A percentile compares a stretch with the other conserved stretches of the same genome.
Evolutionary conservation across 2,113 vertebrate genomes (phyloP).

Genomic region (Ceratotherium simum): DNA sequence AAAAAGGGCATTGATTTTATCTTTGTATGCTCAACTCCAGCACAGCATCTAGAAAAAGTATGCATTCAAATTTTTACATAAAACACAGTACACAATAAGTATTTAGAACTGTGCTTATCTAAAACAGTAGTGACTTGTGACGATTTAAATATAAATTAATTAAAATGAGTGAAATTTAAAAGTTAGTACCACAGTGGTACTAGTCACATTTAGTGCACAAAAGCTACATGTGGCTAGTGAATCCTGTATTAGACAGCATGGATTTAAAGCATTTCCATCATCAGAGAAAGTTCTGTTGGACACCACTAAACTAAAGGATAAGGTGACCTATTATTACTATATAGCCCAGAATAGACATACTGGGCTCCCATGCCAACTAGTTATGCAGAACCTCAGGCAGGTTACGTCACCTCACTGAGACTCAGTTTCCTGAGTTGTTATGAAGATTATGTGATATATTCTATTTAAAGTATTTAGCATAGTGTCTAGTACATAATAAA

Average conservation of each 20-base stretch:
- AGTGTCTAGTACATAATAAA: neutral
- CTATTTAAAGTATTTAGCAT: neutral
- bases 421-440: neutral
- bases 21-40: neutral
- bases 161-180: slow-evolving; percentile 32
- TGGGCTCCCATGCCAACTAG: neutral
- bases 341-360: neutral
- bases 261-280: neutral
- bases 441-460: neutral
- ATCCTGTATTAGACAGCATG: neutral
- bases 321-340: neutral
- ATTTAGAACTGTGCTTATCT: neutral
- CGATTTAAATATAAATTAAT: slow-evolving; percentile 21
- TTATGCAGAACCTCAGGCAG: neutral
- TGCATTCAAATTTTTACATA: neutral
- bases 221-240: neutral
- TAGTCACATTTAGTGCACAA: neutral
- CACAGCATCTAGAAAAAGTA: neutral
- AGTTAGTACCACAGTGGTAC: neutral
- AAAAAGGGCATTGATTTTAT: neutral
- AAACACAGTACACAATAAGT: neutral
- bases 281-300: neutral
- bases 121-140: neutral
- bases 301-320: neutral
- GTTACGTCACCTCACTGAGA: neutral